Evolutionary conservation across 2,113 vertebrate species (phyloP).

Genomic region (Cervus canadensis): DNA sequence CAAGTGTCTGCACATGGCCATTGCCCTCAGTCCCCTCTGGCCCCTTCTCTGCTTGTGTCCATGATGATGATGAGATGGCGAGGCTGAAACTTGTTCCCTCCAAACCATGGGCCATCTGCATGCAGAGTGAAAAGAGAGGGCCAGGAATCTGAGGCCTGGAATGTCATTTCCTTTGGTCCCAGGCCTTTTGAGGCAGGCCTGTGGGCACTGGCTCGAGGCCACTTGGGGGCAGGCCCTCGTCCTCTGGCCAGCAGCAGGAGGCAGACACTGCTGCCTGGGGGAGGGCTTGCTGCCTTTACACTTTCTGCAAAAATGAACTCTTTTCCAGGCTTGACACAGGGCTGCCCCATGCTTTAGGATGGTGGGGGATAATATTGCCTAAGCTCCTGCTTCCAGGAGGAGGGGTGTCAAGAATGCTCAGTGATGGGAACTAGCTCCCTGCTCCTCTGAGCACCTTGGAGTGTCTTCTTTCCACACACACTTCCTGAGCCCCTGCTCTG

Average conservation of each 20-base stretch:
- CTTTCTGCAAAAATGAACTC: not conserved
- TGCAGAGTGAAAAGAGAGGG: not conserved
- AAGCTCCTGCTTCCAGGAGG: not conserved
- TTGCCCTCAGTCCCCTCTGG: not conserved
- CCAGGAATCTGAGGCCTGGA: not conserved
- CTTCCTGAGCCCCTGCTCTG: not conserved
- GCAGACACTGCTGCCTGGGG: not conserved
- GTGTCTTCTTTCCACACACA: not conserved
- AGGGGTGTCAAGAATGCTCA: not conserved
- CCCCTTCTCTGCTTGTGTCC: not conserved
- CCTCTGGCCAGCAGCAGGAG: not conserved
- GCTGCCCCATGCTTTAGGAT: not conserved
- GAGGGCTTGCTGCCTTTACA: not conserved
- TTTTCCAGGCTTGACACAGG: not conserved
- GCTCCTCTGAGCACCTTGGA: not conserved
- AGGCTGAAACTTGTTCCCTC: not conserved
- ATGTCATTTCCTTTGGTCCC: not conserved
- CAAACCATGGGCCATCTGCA: not conserved
- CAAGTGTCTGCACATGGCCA: not conserved
- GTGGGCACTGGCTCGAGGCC: conserved; percentile 11
- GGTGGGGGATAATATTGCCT: not conserved
- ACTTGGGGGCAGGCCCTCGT: not conserved
- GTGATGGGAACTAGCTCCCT: not conserved
- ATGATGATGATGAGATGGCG: not conserved
- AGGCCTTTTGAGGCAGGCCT: not conserved